phyloP scores from a whole-genome alignment of 1,140 invertebrate genomes.

The Lepidurus arcticus region DNA sequence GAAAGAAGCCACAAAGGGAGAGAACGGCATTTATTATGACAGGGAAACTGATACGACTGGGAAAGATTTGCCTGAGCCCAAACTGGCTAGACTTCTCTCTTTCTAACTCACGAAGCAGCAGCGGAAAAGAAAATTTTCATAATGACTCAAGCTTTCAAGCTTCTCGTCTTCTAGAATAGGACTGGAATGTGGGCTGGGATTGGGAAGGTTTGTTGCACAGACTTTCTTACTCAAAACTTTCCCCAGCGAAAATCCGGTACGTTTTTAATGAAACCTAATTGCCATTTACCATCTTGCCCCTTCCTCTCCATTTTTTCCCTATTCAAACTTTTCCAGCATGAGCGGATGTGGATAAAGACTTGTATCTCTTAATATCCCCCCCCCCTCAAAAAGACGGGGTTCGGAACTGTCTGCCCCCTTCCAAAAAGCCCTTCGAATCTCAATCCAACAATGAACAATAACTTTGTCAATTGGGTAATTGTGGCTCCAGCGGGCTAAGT shows the following conservation, averaged over 20 bases:
- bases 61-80: neutral
- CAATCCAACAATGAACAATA: neutral
- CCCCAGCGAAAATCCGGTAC: conserved; percentile 13
- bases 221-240: neutral
- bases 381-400: neutral
- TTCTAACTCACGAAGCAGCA: neutral
- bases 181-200: neutral
- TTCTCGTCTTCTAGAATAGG: conserved; percentile 18
- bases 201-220: neutral
- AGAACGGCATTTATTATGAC: conserved; percentile 6
- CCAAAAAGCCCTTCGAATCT: neutral
- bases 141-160: conserved; percentile 19
- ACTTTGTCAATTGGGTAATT: neutral
- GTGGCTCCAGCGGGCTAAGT: neutral
- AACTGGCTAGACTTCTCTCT: conserved; percentile 20
- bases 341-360: neutral
- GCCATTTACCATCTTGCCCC: neutral
- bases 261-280: conserved; percentile 18
- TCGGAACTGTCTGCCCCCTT: neutral
- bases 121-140: conserved; percentile 11
- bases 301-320: neutral
- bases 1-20: neutral
- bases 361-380: neutral
- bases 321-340: neutral
- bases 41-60: conserved; percentile 4